A percentile compares a stretch with the other conserved stretches of the same genome.
Evolutionary conservation across 2,797 vertebrate genomes (phyloP).

Genomic region (Poeciliopsis gracilis): DNA sequence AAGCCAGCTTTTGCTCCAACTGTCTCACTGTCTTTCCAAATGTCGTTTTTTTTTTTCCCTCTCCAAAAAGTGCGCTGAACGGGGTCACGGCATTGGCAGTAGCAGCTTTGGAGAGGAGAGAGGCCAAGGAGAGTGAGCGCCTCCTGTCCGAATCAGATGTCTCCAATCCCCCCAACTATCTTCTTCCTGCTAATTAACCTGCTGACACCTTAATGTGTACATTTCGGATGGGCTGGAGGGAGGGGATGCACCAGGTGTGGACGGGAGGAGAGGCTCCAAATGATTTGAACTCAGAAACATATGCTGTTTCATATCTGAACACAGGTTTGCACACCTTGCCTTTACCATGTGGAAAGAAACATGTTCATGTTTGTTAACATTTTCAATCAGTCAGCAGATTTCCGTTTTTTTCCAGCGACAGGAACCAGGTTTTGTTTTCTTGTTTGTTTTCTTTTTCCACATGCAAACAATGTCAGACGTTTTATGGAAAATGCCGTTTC

Average conservation of each 20-base stretch:
- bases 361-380: not conserved
- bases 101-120: slow-evolving; percentile 63
- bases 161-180: slow-evolving; percentile 57
- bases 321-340: not conserved
- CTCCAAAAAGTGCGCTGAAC: slow-evolving; percentile 59
- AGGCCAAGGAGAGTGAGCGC: slow-evolving; percentile 63
- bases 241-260: slow-evolving; percentile 49
- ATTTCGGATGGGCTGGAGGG: slow-evolving; percentile 32
- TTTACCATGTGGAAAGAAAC: not conserved
- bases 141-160: slow-evolving; percentile 61
- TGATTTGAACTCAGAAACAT: slow-evolving; percentile 31
- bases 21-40: slow-evolving; percentile 39
- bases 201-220: slow-evolving; percentile 65
- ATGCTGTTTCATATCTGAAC: slow-evolving; percentile 10
- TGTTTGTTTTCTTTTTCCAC: not conserved
- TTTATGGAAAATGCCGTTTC: not conserved
- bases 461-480: not conserved
- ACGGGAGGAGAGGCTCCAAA: slow-evolving; percentile 24
- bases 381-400: not conserved
- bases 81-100: slow-evolving; percentile 66
- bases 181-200: slow-evolving; percentile 81
- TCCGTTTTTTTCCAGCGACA: not conserved
- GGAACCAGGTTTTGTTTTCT: not conserved
- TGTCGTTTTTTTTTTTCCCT: slow-evolving; percentile 28
- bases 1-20: slow-evolving; percentile 43